Base-by-base conservation (phyloP, 2,113 vertebrate genomes). In the Melanerpes aurifrons region DNA sequence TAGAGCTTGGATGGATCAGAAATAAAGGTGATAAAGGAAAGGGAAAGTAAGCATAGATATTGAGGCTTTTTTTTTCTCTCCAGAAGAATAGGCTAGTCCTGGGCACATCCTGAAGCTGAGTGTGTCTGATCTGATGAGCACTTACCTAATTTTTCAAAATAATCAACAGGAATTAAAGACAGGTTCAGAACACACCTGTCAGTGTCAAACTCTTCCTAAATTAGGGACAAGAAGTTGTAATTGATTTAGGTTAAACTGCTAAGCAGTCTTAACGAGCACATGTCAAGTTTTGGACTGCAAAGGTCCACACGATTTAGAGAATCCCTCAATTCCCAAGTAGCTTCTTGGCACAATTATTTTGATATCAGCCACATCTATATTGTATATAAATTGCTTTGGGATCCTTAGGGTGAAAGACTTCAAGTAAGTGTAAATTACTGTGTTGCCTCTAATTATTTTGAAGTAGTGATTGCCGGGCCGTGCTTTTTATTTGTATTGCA, bases 401-500 rank as follows among this genome's bases (percentile, higher is more conserved):
- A 72, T 94, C 82, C 79, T 90, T 83, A 48, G 68, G 35, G 90
- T 89, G 94, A 94, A 92, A 89, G 78, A 63, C 80, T 72, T 78
- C 76, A 92, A 91, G 89, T 95, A 95, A 96, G 91, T 89, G 61
- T 79, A 92, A 94, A 94, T 94, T 94, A 94, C 88, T 81, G 69
- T 78, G 63, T 86, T 93, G 85, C 72, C 74, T 92, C 64, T 93
- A 96, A 94, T 96, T 96, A 89, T 89, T 95, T 74, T 92, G 82
- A 93, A 92, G 75, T 80, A 62, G 54, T 89, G 82, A 94, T 92
- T 90, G 74, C 75, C 92, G 74, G 58, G 45, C 82, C 59, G 7
- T 43, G n/a, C 29, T 84, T 85, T 92, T 89, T 90, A 84, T 94
- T 92, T 86, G 40, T 95, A 40, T 86, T 82, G 86, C 5, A 2